Conservation (phyloP, 2,797 vertebrate species). For the Phrynocephalus vlangalii region DNA sequence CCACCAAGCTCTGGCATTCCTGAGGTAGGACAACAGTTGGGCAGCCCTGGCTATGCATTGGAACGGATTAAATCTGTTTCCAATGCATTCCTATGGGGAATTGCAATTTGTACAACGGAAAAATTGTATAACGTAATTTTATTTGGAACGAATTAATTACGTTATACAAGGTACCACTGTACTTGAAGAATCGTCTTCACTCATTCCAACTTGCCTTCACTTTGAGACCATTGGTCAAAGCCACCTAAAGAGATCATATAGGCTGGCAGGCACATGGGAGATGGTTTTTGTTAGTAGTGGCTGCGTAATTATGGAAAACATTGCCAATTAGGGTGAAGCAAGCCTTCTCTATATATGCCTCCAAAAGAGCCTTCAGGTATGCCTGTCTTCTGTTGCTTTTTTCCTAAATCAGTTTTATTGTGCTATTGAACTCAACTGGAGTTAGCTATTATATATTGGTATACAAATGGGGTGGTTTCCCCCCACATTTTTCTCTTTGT, state of each 20-base stretch:
- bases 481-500: not conserved
- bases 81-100: no score
- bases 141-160: no score
- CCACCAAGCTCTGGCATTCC: no score
- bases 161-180: no score
- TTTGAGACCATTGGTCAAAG: not conserved
- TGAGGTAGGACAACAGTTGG: no score
- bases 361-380: not conserved
- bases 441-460: not conserved
- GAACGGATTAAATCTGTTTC: no score
- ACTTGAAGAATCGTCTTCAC: not conserved
- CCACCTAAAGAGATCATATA: no score
- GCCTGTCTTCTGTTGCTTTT: not conserved
- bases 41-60: no score
- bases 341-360: not conserved
- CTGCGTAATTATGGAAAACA: not conserved
- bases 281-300: not conserved
- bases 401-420: not conserved
- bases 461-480: not conserved
- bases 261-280: no score
- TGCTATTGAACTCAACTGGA: not conserved
- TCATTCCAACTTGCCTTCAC: not conserved
- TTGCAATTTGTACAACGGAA: no score
- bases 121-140: no score
- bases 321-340: not conserved